Evolutionary conservation across 2,888 invertebrate species (phyloP), one percentile per base, ranked within the genome.

Genomic region (Capitulum mitella): DNA sequence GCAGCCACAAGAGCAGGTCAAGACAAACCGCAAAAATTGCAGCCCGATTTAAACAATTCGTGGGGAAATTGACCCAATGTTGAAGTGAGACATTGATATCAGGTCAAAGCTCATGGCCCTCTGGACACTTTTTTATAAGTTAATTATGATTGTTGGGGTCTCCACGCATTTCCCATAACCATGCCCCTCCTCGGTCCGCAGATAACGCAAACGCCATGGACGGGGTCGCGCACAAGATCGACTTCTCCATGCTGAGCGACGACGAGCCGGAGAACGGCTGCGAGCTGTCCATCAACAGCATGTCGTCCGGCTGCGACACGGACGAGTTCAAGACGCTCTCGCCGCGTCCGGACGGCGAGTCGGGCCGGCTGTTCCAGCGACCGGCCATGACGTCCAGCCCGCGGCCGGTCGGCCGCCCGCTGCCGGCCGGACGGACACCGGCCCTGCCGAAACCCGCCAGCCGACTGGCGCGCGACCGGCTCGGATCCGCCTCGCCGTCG

Each of bases 401-500:
- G 76, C 76, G 76, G 40, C 76, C 32, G 29, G 29, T 34, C 29
- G 8, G 29, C 29, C 46, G n/a, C 29, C 40, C 26, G 1, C 40
- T 43, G 29, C n/a, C 74, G n/a, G n/a, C 74, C 74, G 46, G 70
- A 3, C 40, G 40, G 70, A 76, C 76, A n/a, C 76, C 76, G 76
- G 74, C 43, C n/a, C 32, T 43, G 76, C 43, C 76, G n/a, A 29
- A 32, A 2, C 14, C 16, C 3, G 46, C 76, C 76, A 32, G 46
- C 46, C 76, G 76, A 26, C 46, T 46, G 76, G 46, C n/a, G 46
- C 76, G 76, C 46, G 46, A 76, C 48, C 43, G 76, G 76, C 76
- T 32, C 46, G 43, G 29, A 46, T 76, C 61, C 37, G 54, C 51
- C 29, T 80, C 80, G 3, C 78, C 77, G 26, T 82, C 82, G 3